Evolutionary conservation across 2,888 invertebrate species (phyloP).

Genomic region (Tyria jacobaeae): DNA sequence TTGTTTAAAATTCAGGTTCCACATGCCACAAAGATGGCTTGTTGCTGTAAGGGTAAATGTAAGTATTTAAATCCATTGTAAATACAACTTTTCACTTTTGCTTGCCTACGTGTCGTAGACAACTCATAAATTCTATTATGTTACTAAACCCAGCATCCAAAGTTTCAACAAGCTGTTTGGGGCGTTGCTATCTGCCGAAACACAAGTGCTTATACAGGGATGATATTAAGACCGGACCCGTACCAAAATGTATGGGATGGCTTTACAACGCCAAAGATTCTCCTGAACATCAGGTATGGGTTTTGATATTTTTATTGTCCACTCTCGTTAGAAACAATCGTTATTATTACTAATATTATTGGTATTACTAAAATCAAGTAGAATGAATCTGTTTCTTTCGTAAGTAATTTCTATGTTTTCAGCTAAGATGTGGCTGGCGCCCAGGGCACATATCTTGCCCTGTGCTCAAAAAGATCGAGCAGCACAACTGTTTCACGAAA

Average conservation of each 20-base stretch:
- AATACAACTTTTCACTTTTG: background rate
- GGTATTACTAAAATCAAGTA: too few species aligned
- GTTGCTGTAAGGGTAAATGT: constrained; percentile 50
- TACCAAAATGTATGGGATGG: constrained; percentile 82
- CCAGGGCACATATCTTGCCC: constrained; percentile 81
- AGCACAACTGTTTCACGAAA: constrained; percentile 67
- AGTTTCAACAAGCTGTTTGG: constrained; percentile 72
- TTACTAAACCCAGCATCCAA: constrained; percentile 56
- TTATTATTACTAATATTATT: too few species aligned
- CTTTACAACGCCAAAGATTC: constrained; percentile 76
- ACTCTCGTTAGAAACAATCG: too few species aligned
- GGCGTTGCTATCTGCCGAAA: constrained; percentile 77
- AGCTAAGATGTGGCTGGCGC: constrained; percentile 82
- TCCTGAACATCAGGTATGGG: constrained; percentile 76
- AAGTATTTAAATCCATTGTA: constrained; percentile 11
- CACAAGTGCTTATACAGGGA: constrained; percentile 73
- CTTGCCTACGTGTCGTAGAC: background rate
- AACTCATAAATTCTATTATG: background rate
- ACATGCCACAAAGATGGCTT: constrained; percentile 42
- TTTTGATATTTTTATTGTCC: background rate
- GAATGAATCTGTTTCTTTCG: background rate
- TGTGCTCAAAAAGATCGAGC: constrained; percentile 74
- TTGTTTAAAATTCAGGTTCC: constrained; percentile 16
- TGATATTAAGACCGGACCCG: constrained; percentile 72
- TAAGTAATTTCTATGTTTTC: constrained; percentile 30